These are phyloP conservation scores for Anolis apletophallus DNA, from an alignment of 2,797 vertebrate genomes.

Conservation along the genomic window DNA sequence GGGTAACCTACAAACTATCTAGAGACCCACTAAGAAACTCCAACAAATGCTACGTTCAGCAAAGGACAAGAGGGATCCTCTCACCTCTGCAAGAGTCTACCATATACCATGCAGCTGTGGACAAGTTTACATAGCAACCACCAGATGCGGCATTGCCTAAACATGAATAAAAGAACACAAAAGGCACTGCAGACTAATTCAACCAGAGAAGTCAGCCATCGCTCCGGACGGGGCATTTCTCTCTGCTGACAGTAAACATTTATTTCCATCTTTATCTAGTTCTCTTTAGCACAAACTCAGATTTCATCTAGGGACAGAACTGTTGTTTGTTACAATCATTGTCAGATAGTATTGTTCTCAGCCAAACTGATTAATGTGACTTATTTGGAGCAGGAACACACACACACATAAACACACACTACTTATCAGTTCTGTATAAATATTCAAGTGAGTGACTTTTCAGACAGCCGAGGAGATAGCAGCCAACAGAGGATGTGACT, in stretches of 20 bases:
- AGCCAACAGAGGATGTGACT: conserved; percentile 11
- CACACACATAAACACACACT: too few species aligned
- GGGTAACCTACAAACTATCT: too few species aligned
- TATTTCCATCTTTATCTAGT: background rate
- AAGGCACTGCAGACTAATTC: too few species aligned
- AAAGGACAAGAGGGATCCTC: too few species aligned
- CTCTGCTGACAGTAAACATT: background rate
- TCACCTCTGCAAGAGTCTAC: too few species aligned
- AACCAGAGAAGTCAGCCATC: too few species aligned
- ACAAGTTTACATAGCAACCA: too few species aligned
- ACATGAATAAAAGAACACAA: too few species aligned
- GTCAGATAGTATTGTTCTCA: background rate
- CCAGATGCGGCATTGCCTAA: too few species aligned
- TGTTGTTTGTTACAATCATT: background rate
- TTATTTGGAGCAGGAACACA: background rate
- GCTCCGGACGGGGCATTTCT: background rate
- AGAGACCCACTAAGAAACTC: too few species aligned
- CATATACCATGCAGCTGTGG: too few species aligned
- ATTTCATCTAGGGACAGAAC: background rate
- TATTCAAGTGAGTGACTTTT: conserved; percentile 55
- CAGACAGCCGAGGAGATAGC: conserved; percentile 37
- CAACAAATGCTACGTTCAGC: too few species aligned
- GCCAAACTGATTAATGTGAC: background rate
- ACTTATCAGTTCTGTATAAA: conserved; percentile 47
- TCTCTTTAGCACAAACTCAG: background rate